Base-by-base conservation (phyloP, 2,888 invertebrate genomes). In the Xylophagus ater region DNA sequence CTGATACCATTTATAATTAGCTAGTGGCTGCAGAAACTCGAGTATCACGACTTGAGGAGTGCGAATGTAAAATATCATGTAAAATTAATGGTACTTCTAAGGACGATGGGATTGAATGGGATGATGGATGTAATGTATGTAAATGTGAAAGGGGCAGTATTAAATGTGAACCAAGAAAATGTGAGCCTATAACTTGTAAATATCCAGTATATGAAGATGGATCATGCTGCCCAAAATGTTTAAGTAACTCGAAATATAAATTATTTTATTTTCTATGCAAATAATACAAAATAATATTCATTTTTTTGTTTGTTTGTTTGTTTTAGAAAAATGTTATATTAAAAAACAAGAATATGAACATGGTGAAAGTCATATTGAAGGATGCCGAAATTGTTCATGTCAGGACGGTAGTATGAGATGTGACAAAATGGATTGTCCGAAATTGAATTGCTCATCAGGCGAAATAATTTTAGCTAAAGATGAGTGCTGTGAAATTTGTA, bases 1-100 rank as follows among this genome's bases (percentile, higher is more conserved):
- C 9, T n/a, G 9, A 25, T 21, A 20, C 29, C 19, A 32, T 41
- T 44, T 43, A 40, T 39, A 31, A 41, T 42, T 46, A 89, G 88
- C 73, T 89, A 69, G 77, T 77, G 62, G 78, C 76, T 59, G 78
- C 85, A 50, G 87, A 89, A 66, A 74, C 76, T 55, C 74, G 78
- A 70, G 56, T 50, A 34, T 42, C 43, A 38, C 75, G 84, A 53
- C 73, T 88, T 57, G 87, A 89, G 67, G 80, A 84, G 65, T 90
- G 89, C 66, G 88, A 89, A 70, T 90, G 90, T 68, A 81, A 81
- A 68, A 85, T 83, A 68, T 83, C 86, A 47, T 90, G 89, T 70
- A 74, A 74, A 58, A 74, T 79, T 51, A 86, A 87, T 66, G 84
- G 81, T 48, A 80, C 82, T 40, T 74, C 81, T 44, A 79, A 81